phyloP scores from a whole-genome alignment of 1,140 invertebrate genomes.

The Diachasmimorpha longicaudata region DNA sequence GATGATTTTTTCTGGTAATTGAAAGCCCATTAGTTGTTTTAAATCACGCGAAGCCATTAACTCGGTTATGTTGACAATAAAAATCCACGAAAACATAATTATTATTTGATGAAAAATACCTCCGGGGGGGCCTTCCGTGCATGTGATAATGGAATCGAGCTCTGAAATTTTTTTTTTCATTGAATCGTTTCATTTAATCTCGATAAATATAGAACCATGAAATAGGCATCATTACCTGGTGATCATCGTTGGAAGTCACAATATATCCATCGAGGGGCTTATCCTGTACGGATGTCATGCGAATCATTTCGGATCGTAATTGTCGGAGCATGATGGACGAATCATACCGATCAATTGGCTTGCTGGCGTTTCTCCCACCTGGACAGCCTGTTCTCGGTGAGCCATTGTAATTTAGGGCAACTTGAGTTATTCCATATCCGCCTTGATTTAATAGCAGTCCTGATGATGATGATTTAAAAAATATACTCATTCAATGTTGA shows the following conservation, averaged over 20 bases:
- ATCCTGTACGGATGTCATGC: constrained; percentile 67
- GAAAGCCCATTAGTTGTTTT: no score
- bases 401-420: constrained; percentile 41
- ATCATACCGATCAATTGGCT: constrained; percentile 49
- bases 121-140: constrained; percentile 36
- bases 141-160: constrained; percentile 35
- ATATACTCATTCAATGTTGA: background rate
- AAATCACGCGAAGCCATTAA: background rate
- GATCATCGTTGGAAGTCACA: constrained; percentile 79
- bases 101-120: constrained; percentile 34
- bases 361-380: constrained; percentile 34
- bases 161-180: constrained; percentile 43
- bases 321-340: constrained; percentile 62
- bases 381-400: constrained; percentile 46
- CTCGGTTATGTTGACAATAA: background rate
- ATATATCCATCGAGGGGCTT: constrained; percentile 76
- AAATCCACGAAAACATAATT: background rate
- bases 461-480: constrained; percentile 21
- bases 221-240: constrained; percentile 67
- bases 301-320: constrained; percentile 72
- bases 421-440: constrained; percentile 25
- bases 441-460: constrained; percentile 31
- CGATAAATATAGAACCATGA: background rate
- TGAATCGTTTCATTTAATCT: background rate
- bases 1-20: no score